These are phyloP conservation scores for Vidua macroura DNA, from an alignment of 2,113 vertebrate species.

Conservation along the genomic window DNA sequence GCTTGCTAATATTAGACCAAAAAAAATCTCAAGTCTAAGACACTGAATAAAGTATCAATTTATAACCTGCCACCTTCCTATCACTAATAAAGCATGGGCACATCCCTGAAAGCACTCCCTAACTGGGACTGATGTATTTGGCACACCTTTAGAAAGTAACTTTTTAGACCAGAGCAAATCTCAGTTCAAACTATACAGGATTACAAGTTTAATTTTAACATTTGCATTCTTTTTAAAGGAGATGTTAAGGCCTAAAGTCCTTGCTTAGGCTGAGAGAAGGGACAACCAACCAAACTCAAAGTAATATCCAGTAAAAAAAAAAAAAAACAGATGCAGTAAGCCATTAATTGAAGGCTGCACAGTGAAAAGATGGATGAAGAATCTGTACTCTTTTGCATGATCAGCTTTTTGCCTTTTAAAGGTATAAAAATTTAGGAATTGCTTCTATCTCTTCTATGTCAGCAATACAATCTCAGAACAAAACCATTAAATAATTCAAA, in stretches of 20 bases:
- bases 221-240: background rate
- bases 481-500: constrained; percentile 11
- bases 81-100: background rate
- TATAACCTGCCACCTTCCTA: background rate
- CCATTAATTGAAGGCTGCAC: background rate
- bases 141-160: background rate
- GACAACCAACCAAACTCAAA: background rate
- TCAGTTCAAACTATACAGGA: background rate
- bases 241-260: background rate
- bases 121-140: background rate
- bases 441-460: background rate
- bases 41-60: background rate
- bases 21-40: background rate
- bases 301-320: background rate
- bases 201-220: background rate
- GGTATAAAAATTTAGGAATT: background rate
- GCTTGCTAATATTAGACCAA: accelerated
- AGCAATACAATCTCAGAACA: background rate
- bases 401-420: background rate
- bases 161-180: background rate
- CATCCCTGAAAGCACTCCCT: background rate
- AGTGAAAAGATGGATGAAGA: background rate
- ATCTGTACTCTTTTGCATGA: background rate
- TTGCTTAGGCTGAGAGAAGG: background rate
- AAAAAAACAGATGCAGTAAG: background rate